Evolutionary conservation across 2,797 vertebrate species (phyloP), one percentile per base, ranked within the genome.

Genomic region (Pelochelys cantorii): DNA sequence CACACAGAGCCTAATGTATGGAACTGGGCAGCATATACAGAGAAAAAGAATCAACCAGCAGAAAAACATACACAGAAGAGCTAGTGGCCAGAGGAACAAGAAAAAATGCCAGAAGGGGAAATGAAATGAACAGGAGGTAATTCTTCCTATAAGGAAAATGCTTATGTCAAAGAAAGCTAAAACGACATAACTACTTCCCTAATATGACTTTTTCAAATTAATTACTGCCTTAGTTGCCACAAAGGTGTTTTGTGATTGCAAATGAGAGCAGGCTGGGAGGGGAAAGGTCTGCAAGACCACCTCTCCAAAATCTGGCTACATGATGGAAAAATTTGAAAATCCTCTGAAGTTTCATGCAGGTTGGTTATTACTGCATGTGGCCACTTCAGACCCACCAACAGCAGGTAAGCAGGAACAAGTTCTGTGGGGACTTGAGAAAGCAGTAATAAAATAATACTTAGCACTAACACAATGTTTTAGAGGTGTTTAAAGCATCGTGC

Each of bases 371-470:
- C 77, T 84, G 14, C 87, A 75, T 3, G 74, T 27, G 62, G 65
- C 71, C 37, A 0, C 60, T 95, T 83, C 89, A 91, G 85, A 83
- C 77, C 88, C 54, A 92, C 86, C 78, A 92, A 79, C 85, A 83
- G 48, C 34, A 88, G 89, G 93, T 90, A 92, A 93, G 12, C 1
- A 60, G 48, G 54, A 83, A 81, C 0, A 27, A 22, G 56, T 3
- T 86, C 79, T 83, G 60, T 60, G 89, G 34, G 82, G 88, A 81
- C 92, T 87, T 31, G 8, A 93, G 90, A 90, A 53, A 91, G 79
- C 2, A 90, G 83, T 6, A 53, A 74, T 62, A 9, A 34, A 34
- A 34, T 11, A 90, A 8, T 8, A 80, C 23, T 75, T 4, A 34
- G 81, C 53, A 65, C 57, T 92, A 59, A 52, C 62, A 34, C 56